phyloP scores from a whole-genome alignment of 2,888 invertebrate genomes.

The Idaea straminata region DNA sequence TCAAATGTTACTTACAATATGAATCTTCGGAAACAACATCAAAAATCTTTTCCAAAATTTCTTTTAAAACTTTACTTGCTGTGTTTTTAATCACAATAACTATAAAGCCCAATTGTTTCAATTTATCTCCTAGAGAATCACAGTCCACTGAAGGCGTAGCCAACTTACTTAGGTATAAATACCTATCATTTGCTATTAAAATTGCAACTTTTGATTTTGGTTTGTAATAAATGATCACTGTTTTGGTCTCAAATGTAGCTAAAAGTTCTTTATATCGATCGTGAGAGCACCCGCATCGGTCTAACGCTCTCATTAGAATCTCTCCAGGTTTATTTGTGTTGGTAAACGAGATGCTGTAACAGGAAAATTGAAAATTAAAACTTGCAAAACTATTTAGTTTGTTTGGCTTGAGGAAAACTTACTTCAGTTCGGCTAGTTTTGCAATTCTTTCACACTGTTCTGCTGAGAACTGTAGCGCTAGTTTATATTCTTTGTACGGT shows the following conservation, averaged over 20 bases:
- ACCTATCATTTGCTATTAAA: constrained; percentile 68
- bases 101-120: constrained; percentile 62
- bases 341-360: constrained; percentile 50
- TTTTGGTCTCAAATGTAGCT: constrained; percentile 39
- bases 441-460: constrained; percentile 63
- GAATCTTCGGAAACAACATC: constrained; percentile 57
- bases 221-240: constrained; percentile 52
- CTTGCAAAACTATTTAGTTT: neutral
- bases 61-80: constrained; percentile 44
- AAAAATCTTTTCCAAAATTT: constrained; percentile 46
- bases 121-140: constrained; percentile 52
- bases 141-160: constrained; percentile 70
- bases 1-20: constrained; percentile 59
- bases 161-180: constrained; percentile 58
- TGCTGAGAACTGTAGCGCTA: constrained; percentile 43
- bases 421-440: constrained; percentile 58
- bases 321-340: constrained; percentile 57
- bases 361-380: neutral
- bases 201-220: constrained; percentile 68
- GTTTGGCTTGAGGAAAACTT: constrained; percentile 25
- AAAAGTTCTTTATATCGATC: constrained; percentile 47
- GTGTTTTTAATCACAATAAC: constrained; percentile 59
- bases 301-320: constrained; percentile 54
- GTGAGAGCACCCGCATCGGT: constrained; percentile 52
- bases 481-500: constrained; percentile 58